Percentiles rank a stretch among this genome's conserved stretches.
Evolutionary conservation across 2,888 invertebrate species (phyloP).

Genomic region (Cantharis rustica): DNA sequence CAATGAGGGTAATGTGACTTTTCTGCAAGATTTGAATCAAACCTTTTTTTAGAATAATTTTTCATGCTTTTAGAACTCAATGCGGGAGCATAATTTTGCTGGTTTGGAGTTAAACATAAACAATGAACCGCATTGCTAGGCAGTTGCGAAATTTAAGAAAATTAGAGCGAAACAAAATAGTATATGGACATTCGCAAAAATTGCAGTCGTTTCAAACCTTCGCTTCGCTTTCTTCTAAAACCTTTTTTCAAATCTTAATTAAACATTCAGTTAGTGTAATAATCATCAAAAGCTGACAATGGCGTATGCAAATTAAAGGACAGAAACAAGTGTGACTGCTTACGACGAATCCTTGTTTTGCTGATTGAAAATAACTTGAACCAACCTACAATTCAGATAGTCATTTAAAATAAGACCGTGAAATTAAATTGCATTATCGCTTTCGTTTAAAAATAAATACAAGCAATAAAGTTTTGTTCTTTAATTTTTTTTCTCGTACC

Average conservation of each 20-base stretch:
- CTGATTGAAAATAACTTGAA: background rate
- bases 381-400: background rate
- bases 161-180: background rate
- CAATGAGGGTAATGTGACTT: too few relatives aligned
- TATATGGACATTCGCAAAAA: background rate
- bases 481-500: background rate
- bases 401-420: background rate
- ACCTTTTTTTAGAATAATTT: background rate
- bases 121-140: background rate
- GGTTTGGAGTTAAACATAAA: background rate
- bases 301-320: background rate
- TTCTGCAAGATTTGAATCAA: too few relatives aligned
- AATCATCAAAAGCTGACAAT: background rate
- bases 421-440: background rate
- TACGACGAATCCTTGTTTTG: background rate
- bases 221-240: background rate
- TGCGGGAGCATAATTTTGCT: background rate
- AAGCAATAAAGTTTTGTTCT: background rate
- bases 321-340: background rate
- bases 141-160: background rate
- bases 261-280: background rate
- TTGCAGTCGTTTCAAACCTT: background rate
- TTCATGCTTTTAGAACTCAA: background rate
- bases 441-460: background rate
- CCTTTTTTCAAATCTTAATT: background rate